Base-by-base conservation (phyloP, 2,797 vertebrate species). In the Gymnoscopelus braueri region DNA sequence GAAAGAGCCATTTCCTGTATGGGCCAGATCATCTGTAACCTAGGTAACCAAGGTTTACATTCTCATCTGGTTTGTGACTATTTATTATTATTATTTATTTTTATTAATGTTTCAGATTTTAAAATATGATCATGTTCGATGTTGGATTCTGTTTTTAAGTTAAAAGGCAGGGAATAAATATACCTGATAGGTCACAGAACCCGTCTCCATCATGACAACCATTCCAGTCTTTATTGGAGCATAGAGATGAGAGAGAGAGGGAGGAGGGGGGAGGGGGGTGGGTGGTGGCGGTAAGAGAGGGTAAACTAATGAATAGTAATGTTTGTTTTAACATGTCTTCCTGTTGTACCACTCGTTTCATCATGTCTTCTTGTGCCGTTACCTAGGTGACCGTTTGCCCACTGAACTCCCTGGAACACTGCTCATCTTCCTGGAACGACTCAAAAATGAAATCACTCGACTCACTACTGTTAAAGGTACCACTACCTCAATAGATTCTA, bases 1-100 rank as follows among this genome's bases (percentile, higher is more conserved):
- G 98, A 99, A 75, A 95, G 97, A 62, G 97, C 97, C 72, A 99
- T 99, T 87, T 98, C 98, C 80, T 99, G 97, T 77, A 99, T 99
- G 97, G 98, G 98, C 35, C 98, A 99, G 87, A 99, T 99, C 24
- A 99, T 99, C 90, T 99, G 98, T 87, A 99, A 97, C 87, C 85
- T 99, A 66, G 98, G 98, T 87, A 96, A 98, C 86, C 93, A 0
- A 8, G 5, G 2, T 3, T 63, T 84, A 13, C 5, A 3, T 51
- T 51, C n/a, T 50, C 12, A 10, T 50, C 5, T 50, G 8, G 35
- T 50, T 10, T 50, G 49, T 50, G 49, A 12, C 11, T 50, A 10
- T 12, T 49, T 13, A 9, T 13, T 13, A 49, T 49, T 49, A 49
- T 49, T 49, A 2, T 49, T 13, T 13, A 49, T 49, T 49, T 10